Conservation (phyloP, 2,113 vertebrate genomes). For the Neopipo cinnamomea region DNA sequence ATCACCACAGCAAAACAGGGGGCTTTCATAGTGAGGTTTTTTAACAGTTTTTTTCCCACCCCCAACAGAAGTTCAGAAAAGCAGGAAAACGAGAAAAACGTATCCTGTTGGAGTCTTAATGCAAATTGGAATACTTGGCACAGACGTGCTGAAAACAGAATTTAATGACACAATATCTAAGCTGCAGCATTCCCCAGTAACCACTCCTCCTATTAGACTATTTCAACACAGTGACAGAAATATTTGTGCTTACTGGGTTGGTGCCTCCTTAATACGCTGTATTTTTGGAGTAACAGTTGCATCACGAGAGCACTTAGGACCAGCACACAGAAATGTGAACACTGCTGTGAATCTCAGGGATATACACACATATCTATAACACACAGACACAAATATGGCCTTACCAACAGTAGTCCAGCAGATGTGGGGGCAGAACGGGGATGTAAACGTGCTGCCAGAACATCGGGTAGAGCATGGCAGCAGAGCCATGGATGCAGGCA, state of each 20-base stretch:
- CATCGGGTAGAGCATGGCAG: conserved; percentile 98
- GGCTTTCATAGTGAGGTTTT: too few relatives aligned
- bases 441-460: conserved; percentile 99
- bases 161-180: background rate
- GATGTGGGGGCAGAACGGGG: conserved; percentile 93
- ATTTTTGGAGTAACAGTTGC: background rate
- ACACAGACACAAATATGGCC: background rate
- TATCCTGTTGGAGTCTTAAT: background rate
- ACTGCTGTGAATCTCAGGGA: background rate
- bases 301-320: background rate
- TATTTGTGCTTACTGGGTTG: background rate
- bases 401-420: conserved; percentile 99
- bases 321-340: background rate
- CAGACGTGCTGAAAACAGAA: background rate
- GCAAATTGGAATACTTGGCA: background rate
- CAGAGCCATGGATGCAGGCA: conserved; percentile 94
- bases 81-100: background rate
- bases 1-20: background rate
- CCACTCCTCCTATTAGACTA: background rate
- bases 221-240: background rate
- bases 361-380: background rate
- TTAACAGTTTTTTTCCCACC: background rate
- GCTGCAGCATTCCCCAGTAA: background rate
- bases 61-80: background rate
- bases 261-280: background rate